Conservation (phyloP, 53 echinoderm and acorn worm species). For the Luidia sarsii region DNA sequence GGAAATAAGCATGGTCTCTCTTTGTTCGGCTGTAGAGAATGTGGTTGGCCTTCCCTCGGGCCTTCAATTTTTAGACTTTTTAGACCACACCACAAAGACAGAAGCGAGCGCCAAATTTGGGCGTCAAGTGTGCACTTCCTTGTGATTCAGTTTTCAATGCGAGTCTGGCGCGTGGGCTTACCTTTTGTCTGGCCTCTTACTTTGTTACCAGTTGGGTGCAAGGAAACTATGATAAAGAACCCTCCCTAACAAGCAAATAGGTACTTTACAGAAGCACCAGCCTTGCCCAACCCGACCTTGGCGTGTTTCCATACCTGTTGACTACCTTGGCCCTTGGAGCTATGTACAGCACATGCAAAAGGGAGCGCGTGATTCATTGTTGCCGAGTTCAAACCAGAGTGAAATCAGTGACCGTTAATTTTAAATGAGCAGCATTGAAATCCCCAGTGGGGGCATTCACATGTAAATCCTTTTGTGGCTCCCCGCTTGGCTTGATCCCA, state of each 20-base stretch:
- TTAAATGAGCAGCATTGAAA: conserved; percentile 54
- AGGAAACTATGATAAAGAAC: neutral
- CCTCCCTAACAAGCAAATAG: neutral
- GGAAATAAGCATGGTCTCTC: too few relatives aligned
- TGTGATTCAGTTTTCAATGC: conserved; percentile 4
- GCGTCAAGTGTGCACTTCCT: neutral
- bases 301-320: conserved; percentile 4
- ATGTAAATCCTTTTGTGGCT: conserved; percentile 39
- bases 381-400: neutral
- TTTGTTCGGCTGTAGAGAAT: too few relatives aligned
- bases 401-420: conserved; percentile 57
- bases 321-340: conserved; percentile 48
- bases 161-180: conserved; percentile 41
- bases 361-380: too few relatives aligned
- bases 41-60: too few relatives aligned
- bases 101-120: neutral
- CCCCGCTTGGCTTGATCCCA: neutral
- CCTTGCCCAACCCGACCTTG: conserved; percentile 32
- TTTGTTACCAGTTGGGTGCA: conserved; percentile 22
- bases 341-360: too few relatives aligned
- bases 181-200: conserved; percentile 1
- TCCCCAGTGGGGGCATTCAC: conserved; percentile 32
- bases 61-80: conserved; percentile 11
- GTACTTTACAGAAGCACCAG: neutral
- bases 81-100: neutral